A percentile compares a stretch with the other conserved stretches of the same genome.
These are phyloP conservation scores for Porites divaricata DNA, from an alignment of 92 coral and sea anemone species.

Conservation along the genomic window DNA sequence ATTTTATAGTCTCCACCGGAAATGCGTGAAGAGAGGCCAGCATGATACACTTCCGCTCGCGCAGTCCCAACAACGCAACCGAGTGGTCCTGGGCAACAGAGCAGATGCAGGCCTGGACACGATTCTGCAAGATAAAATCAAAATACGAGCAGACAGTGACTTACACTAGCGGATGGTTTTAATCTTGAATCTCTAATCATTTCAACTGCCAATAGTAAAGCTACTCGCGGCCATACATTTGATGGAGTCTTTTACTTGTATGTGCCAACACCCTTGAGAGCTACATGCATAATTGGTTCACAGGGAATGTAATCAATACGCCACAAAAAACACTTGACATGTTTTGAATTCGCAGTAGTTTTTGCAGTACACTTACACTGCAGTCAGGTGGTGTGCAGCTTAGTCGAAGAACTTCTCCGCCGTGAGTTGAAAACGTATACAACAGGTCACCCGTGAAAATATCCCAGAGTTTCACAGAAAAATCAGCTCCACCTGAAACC, in stretches of 20 bases:
- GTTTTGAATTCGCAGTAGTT: neutral
- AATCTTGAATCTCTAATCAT: too few species aligned
- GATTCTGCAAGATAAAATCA: slow-evolving; percentile 62
- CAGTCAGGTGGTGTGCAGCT: slow-evolving; percentile 95
- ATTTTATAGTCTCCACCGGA: slow-evolving; percentile 97
- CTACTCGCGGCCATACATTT: too few species aligned
- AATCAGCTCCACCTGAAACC: slow-evolving; percentile 99
- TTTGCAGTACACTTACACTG: slow-evolving; percentile 76
- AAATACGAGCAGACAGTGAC: neutral
- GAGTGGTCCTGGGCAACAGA: slow-evolving; percentile 98
- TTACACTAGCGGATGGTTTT: too few species aligned
- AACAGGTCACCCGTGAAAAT: slow-evolving; percentile 88
- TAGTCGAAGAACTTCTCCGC: slow-evolving; percentile 88
- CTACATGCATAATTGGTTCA: too few species aligned
- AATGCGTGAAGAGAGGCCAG: slow-evolving; percentile 95
- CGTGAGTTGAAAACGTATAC: slow-evolving; percentile 89
- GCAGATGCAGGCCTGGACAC: slow-evolving; percentile 91
- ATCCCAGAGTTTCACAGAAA: slow-evolving; percentile 97
- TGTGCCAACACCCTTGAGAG: too few species aligned
- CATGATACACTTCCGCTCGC: slow-evolving; percentile 93
- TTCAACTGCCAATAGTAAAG: too few species aligned
- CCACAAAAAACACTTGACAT: neutral
- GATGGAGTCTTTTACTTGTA: too few species aligned
- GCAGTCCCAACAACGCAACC: slow-evolving; percentile 88
- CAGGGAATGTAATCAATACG: neutral